Evolutionary conservation across 2,888 invertebrate genomes (phyloP).

Genomic region (Sarcophaga subvicina): DNA sequence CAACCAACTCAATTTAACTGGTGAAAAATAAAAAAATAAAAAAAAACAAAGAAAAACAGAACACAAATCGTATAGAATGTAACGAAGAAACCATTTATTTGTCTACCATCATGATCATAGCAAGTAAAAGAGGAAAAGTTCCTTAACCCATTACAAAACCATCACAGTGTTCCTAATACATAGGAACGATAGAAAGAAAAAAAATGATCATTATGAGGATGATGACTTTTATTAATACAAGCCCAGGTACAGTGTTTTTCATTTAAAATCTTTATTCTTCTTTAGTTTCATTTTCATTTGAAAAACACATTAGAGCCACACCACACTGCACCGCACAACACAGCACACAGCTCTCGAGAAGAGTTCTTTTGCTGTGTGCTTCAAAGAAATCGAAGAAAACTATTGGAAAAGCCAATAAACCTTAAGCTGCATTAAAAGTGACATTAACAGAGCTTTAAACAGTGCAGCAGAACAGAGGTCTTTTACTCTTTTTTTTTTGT

Average conservation of each 20-base stretch:
- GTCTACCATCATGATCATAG: slow-evolving; percentile 21
- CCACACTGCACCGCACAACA: too few relatives aligned
- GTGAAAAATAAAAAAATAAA: slow-evolving; percentile 13
- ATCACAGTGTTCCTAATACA: slow-evolving; percentile 16
- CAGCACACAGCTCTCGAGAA: not conserved
- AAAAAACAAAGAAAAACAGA: slow-evolving; percentile 27
- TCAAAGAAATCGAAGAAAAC: slow-evolving; percentile 29
- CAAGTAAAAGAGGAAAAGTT: slow-evolving; percentile 33
- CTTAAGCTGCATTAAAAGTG: slow-evolving; percentile 70
- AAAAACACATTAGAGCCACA: slow-evolving; percentile 67
- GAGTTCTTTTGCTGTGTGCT: not conserved
- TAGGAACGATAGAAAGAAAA: not conserved
- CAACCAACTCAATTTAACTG: slow-evolving; percentile 11
- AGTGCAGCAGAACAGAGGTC: slow-evolving; percentile 51
- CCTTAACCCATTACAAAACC: slow-evolving; percentile 58
- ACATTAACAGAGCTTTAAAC: slow-evolving; percentile 59
- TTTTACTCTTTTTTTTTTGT: not conserved
- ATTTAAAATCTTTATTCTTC: slow-evolving; percentile 55
- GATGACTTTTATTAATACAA: slow-evolving; percentile 35
- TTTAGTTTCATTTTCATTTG: slow-evolving; percentile 74
- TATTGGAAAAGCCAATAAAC: slow-evolving; percentile 57
- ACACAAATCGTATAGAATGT: slow-evolving; percentile 11
- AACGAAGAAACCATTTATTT: slow-evolving; percentile 41
- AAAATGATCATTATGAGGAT: slow-evolving; percentile 49
- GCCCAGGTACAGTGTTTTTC: slow-evolving; percentile 67